Evolutionary conservation across 2,113 vertebrate species (phyloP), one percentile per base, ranked within the genome.

Genomic region (Poeciliopsis turrubarensis): DNA sequence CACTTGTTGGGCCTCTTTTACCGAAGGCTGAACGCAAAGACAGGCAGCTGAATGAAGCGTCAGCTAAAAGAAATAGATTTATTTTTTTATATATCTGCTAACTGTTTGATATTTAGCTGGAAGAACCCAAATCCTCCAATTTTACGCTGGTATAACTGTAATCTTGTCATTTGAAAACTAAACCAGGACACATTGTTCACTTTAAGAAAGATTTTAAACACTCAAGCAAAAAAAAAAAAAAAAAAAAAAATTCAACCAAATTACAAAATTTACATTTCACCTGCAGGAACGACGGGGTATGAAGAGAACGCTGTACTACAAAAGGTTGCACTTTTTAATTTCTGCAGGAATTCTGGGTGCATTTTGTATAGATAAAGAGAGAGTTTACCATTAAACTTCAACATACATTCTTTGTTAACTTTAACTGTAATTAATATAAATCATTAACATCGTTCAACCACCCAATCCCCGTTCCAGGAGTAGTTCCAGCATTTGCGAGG

Each of bases 21-120:
- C 37, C 22, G 51, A 8, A 54, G 51, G 51, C 17, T 54, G 51
- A 22, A 25, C 25, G 22, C 7, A 54, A 54, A 25, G 41, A 44
- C 41, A 44, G 41, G 14, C 4, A 44, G 51, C 51, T 54, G 51
- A 54, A 22, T 29, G 0, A 57, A 10, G 25, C 39, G 17, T 34
- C 19, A 26, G 11, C 51, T 19, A 51, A 13, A 65, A 25, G 22
- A 39, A 32, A n/a, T 5, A 34, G 2, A 11, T n/a, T n/a, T n/a
- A n/a, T n/a, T n/a, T n/a, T n/a, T n/a, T n/a, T n/a, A n/a, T n/a
- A n/a, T n/a, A n/a, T n/a, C n/a, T n/a, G n/a, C n/a, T n/a, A n/a
- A n/a, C 19, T 51, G 5, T 72, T 67, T 68, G 2, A 60, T 72
- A 39, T 65, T 64, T 61, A 60, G 60, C 69, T 4, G 60, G 29